Evolutionary conservation across 2,888 invertebrate species (phyloP), one percentile per base, ranked within the genome.

Genomic region (Apocheima hispidaria): DNA sequence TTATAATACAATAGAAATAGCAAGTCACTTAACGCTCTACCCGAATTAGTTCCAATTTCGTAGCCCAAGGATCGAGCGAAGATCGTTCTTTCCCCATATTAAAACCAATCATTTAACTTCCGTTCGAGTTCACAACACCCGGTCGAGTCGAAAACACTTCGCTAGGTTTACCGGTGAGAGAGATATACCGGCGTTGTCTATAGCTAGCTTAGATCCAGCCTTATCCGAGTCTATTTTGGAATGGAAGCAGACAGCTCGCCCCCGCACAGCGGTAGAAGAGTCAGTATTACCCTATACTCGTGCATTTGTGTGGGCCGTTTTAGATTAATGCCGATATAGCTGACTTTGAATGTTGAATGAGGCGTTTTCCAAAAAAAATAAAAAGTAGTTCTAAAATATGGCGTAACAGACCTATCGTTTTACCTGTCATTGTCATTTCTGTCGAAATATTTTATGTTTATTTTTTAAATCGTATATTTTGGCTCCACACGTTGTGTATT

Each of bases 211-310:
- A 73, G 77, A 82, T 78, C 74, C 65, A 70, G 73, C 67, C 80
- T 78, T 81, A 77, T 75, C 73, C 75, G 75, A 75, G 73, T 77
- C 79, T 85, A 82, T 85, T 84, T 83, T 70, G 74, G 81, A 77
- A 76, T 70, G 74, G 81, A 77, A 76, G 73, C 70, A 77, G 78
- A 77, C 73, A 20, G 18, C 7, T 28, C 28, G 16, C 28, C 71
- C 5, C 26, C 26, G 26, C 26, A 6, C 26, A n/a, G 38, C 20
- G 38, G 38, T 20, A 20, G 38, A 10, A 20, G 38, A 18, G 0
- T n/a, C 63, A 60, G 56, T 70, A 21, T 28, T 41, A 23, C 33
- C 23, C 28, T 18, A 36, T 57, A 56, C 44, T 21, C 58, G 51
- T 70, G 70, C 81, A 81, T 79, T n/a, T 75, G 78, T 77, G 75